Evolutionary conservation across 2,113 vertebrate genomes (phyloP).

Genomic region (Otocyon megalotis): DNA sequence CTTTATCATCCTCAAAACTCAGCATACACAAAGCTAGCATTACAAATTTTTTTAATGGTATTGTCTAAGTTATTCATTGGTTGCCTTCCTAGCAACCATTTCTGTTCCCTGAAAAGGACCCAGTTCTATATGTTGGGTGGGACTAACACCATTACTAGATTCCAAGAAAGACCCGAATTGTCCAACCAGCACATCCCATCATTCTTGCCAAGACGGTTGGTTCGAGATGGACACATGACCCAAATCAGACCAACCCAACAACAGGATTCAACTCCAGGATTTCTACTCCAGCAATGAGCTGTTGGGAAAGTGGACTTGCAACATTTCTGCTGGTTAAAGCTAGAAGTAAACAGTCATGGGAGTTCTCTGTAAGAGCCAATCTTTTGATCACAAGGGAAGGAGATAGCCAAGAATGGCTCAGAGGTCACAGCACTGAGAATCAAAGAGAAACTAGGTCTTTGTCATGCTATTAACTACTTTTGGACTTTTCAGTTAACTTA

Average conservation of each 20-base stretch:
- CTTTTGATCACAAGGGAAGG: background rate
- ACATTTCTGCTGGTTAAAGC: background rate
- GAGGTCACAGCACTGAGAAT: background rate
- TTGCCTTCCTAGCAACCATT: background rate
- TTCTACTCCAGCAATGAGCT: background rate
- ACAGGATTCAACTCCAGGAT: background rate
- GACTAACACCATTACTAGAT: background rate
- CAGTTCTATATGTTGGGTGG: background rate
- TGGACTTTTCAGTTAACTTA: slow-evolving; percentile 23
- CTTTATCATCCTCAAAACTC: background rate
- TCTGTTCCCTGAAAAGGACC: background rate
- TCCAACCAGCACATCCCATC: background rate
- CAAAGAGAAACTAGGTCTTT: background rate
- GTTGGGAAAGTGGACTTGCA: background rate
- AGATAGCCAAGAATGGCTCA: background rate
- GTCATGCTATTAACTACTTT: background rate
- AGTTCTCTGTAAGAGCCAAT: background rate
- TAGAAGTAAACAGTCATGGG: background rate
- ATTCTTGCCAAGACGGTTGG: background rate
- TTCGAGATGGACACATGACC: background rate
- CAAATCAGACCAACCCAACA: background rate
- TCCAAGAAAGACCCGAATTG: background rate
- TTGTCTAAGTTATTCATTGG: background rate
- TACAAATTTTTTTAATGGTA: background rate
- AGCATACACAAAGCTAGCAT: background rate